Base-by-base conservation (phyloP, 2,888 invertebrate genomes). In the Tetheella fluctuosa region DNA sequence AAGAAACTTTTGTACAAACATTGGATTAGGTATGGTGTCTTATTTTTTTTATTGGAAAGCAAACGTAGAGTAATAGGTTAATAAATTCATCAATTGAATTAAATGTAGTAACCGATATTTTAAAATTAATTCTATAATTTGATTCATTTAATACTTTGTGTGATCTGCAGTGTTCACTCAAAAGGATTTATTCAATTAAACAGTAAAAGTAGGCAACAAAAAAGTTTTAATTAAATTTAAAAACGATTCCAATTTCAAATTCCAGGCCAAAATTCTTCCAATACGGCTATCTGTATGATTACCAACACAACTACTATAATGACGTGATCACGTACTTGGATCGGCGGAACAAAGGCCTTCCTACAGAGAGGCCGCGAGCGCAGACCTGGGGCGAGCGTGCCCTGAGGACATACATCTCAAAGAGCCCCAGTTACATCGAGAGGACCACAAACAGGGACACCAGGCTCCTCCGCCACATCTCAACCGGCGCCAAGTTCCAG, bases 361-460 rank as follows among this genome's bases (percentile, higher is more conserved):
- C 85, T 1, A 94, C 96, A 57, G 97, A 97, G 73, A 93, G 94
- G 64, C 97, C 97, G 1, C 94, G 95, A 60, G 95, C 97, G 17
- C 96, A 97, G 88, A 97, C 97, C 34, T 97, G 97, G 97, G 96
- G 96, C 57, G 97, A 97, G 86, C 94, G 97, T 60, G 96, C 95
- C 52, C 94, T 97, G 63, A 94, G 97, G 70, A 96, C 96, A 12
- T 96, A 96, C 88, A 76, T 91, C 58, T 79, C 88, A 67, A 95
- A 96, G 60, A 95, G 95, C 79, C 95, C 96, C 64, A 95, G 95
- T 34, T 95, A 95, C 83, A 90, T 95, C 60, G 94, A 95, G 58
- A 91, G 95, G 66, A 90, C 95, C 62, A 94, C 95, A 37, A 95
- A 94, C 85, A 76, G 88, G 69, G 95, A 95, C 79, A 83, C 88